Conservation (phyloP, 2,888 invertebrate genomes). For the Cosmia pyralina region DNA sequence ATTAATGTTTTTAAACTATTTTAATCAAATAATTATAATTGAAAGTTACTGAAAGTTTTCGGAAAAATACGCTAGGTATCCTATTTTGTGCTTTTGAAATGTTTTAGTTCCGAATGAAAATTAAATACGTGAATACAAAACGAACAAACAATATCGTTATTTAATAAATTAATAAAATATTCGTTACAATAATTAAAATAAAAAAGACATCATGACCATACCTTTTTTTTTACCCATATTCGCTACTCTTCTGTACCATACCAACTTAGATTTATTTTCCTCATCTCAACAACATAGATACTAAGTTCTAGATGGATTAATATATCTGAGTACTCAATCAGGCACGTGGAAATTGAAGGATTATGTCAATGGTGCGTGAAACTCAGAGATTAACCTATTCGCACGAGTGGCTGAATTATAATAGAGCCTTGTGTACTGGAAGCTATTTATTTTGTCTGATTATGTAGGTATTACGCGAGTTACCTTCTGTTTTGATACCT, state of each 20-base stretch:
- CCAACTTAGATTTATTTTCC: background rate
- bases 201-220: too few relatives aligned
- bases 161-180: too few relatives aligned
- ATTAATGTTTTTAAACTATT: conserved; percentile 40
- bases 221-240: too few relatives aligned
- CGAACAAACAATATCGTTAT: too few relatives aligned
- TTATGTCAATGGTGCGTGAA: conserved; percentile 70
- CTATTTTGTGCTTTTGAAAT: background rate
- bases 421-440: conserved; percentile 44
- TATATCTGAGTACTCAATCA: conserved; percentile 66
- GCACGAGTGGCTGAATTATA: conserved; percentile 64
- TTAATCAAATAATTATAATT: background rate
- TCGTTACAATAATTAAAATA: too few relatives aligned
- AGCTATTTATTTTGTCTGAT: conserved; percentile 33
- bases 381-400: conserved; percentile 68
- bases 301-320: conserved; percentile 42
- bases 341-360: conserved; percentile 68
- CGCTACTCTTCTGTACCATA: background rate
- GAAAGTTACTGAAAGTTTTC: too few relatives aligned
- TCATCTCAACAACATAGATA: conserved; percentile 12
- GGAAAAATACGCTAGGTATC: background rate
- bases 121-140: too few relatives aligned
- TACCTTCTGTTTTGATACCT: conserved; percentile 1
- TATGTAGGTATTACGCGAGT: background rate
- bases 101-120: background rate